These are phyloP conservation scores for Gastracanthus pulcherrimus DNA, from an alignment of 2,888 invertebrate species.

Conservation along the genomic window DNA sequence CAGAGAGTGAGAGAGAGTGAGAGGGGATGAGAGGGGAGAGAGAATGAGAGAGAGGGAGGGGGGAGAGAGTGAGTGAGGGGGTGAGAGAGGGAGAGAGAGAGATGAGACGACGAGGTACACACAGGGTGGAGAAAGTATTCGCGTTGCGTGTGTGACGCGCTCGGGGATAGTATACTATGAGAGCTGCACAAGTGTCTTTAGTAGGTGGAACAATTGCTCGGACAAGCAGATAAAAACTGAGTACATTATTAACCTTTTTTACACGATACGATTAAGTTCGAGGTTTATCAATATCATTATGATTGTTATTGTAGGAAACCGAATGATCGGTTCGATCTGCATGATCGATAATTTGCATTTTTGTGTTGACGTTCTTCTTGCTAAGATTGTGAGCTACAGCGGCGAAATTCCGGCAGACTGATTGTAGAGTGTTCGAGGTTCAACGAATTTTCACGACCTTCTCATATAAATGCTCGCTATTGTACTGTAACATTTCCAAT, in stretches of 20 bases:
- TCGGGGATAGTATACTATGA: not conserved
- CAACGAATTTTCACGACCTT: slow-evolving; percentile 13
- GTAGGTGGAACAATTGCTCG: slow-evolving; percentile 2
- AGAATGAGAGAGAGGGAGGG: too few relatives aligned
- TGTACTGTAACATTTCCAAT: slow-evolving; percentile 17
- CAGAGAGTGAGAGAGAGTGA: too few relatives aligned
- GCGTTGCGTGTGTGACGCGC: not conserved
- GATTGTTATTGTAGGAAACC: not conserved
- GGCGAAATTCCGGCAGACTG: slow-evolving; percentile 16
- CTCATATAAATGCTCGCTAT: slow-evolving; percentile 12
- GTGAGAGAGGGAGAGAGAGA: too few relatives aligned
- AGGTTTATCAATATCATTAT: too few relatives aligned
- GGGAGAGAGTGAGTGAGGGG: too few relatives aligned
- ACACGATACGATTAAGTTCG: slow-evolving; percentile 7
- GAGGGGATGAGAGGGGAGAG: too few relatives aligned
- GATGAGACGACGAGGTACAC: not conserved
- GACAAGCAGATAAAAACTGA: not conserved
- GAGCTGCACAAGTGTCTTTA: slow-evolving; percentile 36
- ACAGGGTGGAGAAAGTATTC: not conserved
- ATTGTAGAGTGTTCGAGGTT: slow-evolving; percentile 20
- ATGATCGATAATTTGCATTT: slow-evolving; percentile 24
- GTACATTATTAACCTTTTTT: slow-evolving; percentile 31
- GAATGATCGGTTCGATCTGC: not conserved
- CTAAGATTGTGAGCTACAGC: slow-evolving; percentile 4
- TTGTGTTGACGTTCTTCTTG: not conserved